A percentile compares a stretch with the other conserved stretches of the same genome.
These are phyloP conservation scores for Plagodis pulveraria DNA, from an alignment of 2,888 invertebrate species.

Conservation along the genomic window DNA sequence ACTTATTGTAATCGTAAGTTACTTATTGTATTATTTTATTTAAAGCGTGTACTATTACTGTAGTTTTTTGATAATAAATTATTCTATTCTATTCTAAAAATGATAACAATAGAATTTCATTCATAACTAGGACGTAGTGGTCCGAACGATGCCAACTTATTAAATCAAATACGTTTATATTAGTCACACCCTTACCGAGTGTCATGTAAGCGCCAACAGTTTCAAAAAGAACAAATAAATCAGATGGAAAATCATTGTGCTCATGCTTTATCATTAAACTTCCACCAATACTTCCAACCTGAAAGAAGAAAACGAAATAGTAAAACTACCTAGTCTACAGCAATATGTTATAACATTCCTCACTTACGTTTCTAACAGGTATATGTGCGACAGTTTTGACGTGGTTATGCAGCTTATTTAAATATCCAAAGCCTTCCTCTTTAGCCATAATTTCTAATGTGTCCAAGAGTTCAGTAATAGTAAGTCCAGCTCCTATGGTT, in stretches of 20 bases:
- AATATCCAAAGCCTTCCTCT: constrained; percentile 82
- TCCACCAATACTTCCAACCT: constrained; percentile 88
- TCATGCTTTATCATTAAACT: constrained; percentile 88
- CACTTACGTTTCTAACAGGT: constrained; percentile 85
- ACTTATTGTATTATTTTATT: no score
- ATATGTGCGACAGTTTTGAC: constrained; percentile 88
- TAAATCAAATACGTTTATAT: no score
- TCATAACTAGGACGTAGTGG: no score
- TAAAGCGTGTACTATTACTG: no score
- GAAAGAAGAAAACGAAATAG: constrained; percentile 29
- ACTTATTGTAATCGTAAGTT: no score
- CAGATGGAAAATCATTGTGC: constrained; percentile 89
- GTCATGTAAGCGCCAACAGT: constrained; percentile 59
- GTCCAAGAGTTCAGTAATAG: constrained; percentile 78
- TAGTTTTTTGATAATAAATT: no score
- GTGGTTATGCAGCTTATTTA: constrained; percentile 84
- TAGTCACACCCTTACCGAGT: constrained; percentile 47
- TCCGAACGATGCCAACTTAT: no score
- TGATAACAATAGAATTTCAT: no score
- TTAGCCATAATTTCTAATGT: constrained; percentile 58
- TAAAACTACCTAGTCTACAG: no score
- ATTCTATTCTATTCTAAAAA: no score
- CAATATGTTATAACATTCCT: not conserved
- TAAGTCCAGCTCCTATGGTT: constrained; percentile 84
- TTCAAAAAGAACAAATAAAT: constrained; percentile 84